Percentiles rank a stretch among this genome's conserved stretches.
These are phyloP conservation scores for Ichneumon xanthorius DNA, from an alignment of 2,888 invertebrate species.

Conservation along the genomic window DNA sequence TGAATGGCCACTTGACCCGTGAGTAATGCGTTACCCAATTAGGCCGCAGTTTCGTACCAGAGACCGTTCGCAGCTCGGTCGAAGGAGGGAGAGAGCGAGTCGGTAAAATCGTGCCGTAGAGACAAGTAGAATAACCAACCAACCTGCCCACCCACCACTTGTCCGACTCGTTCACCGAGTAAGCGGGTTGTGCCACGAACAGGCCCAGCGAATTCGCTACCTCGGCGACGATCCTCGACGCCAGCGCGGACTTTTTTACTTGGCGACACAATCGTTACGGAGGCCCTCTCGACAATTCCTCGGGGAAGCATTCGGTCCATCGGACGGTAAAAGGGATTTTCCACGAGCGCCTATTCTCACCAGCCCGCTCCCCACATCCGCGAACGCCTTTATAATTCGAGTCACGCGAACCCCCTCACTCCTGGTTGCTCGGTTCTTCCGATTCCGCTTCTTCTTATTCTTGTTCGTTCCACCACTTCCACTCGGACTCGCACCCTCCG, in stretches of 20 bases:
- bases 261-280: conserved; percentile 15
- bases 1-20: conserved; percentile 58
- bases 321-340: conserved; percentile 54
- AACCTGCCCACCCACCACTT: conserved; percentile 1
- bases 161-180: neutral
- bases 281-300: conserved; percentile 20
- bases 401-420: conserved; percentile 27
- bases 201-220: neutral
- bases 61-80: neutral
- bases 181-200: conserved; percentile 22
- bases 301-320: conserved; percentile 29
- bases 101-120: conserved; percentile 2
- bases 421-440: neutral
- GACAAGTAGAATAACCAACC: conserved; percentile 40
- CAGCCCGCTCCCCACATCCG: neutral
- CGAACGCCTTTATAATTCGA: conserved; percentile 47
- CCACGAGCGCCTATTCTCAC: conserved; percentile 19
- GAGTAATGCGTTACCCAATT: conserved; percentile 59
- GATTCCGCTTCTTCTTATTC: conserved; percentile 22
- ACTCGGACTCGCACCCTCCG: conserved; percentile 24
- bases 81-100: neutral
- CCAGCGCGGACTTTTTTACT: conserved; percentile 26
- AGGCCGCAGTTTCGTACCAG: conserved; percentile 26
- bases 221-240: conserved; percentile 5
- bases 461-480: conserved; percentile 14